Evolutionary conservation across 2,888 invertebrate genomes (phyloP), one percentile per base, ranked within the genome.

Genomic region (Netelia inedita): DNA sequence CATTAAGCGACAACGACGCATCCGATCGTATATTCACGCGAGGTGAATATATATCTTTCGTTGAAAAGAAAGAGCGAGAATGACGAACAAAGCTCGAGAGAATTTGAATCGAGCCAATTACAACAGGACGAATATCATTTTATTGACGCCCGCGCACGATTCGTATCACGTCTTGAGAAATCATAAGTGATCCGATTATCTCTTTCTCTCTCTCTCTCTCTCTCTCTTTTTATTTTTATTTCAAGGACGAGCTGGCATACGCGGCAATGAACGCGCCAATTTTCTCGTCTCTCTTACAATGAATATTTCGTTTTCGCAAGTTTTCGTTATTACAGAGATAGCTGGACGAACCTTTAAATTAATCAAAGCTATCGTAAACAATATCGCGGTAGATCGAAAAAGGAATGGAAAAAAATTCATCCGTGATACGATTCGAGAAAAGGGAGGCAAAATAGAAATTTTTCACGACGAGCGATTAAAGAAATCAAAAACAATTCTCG

Each of bases 41-140:
- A 76, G 65, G 66, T 69, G 82, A 78, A 82, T 81, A 78, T 78
- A 85, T 79, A 28, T 73, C 82, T 61, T 81, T 69, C 46, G 78
- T 69, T 59, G 16, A 71, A 71, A 59, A 68, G 66, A 76, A 21
- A 43, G 75, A 75, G 66, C n/a, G 14, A n/a, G 55, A 74, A 14
- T 57, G 78, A 65, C 68, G 71, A 79, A 71, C 81, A 74, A 65
- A 85, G 65, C 21, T 28, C 55, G 43, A 69, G 84, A 71, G 84
- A 74, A 85, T 87, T 78, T 86, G 83, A 87, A 85, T 87, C 83
- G 80, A 85, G 85, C 76, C 87, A 87, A 88, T 88, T 88, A 84
- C 82, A 16, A 76, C 78, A 82, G 82, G 68, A 71, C 79, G 80
- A 82, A 83, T 73, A 55, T 66, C 41, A 66, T 63, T 63, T 84